phyloP scores from a whole-genome alignment of 2,113 vertebrate genomes.

The Thamnaconus septentrionalis region DNA sequence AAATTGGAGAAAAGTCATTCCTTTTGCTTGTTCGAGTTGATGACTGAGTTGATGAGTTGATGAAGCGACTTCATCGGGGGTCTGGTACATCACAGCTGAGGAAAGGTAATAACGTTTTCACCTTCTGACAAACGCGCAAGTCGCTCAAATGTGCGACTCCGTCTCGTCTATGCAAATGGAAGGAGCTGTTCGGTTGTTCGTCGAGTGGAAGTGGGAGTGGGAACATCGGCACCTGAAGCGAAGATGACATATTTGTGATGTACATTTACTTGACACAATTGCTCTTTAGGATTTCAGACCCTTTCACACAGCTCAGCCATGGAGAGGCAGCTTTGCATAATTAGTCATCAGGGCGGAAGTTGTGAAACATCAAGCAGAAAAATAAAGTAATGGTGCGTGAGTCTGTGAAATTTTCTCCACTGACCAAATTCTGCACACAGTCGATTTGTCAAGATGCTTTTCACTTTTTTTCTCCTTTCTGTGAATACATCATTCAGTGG shows the following conservation, averaged over 20 bases:
- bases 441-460: conserved; percentile 32
- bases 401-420: conserved; percentile 25
- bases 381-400: conserved; percentile 17
- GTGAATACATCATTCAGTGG: no score
- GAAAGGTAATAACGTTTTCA: conserved; percentile 39
- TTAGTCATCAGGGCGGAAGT: conserved; percentile 35
- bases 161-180: conserved; percentile 28
- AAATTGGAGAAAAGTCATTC: conserved; percentile 66
- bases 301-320: neutral
- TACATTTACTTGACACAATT: conserved; percentile 4
- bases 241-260: neutral
- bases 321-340: conserved; percentile 36
- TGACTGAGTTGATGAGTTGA: conserved; percentile 3
- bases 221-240: no score
- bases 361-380: conserved; percentile 46
- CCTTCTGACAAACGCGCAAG: conserved; percentile 28
- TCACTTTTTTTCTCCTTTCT: no score
- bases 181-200: neutral
- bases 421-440: conserved; percentile 16
- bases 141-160: conserved; percentile 34
- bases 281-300: neutral
- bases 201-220: no score
- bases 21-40: conserved; percentile 50
- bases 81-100: conserved; percentile 33
- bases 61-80: conserved; percentile 64